Conservation (phyloP, 2,113 vertebrate genomes). For the Clarias macrocephalus region DNA sequence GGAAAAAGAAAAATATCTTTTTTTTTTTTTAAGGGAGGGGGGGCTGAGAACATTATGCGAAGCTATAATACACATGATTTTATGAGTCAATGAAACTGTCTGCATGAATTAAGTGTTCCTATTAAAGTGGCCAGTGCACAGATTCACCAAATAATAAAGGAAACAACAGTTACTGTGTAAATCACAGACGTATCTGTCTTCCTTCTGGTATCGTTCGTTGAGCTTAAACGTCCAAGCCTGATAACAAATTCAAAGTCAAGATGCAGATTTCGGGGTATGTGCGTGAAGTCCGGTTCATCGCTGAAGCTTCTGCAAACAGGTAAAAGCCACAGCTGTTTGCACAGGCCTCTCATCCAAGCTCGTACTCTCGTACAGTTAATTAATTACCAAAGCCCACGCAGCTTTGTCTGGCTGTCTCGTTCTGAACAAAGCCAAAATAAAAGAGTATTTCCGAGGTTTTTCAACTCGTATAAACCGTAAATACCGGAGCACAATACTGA, state of each 20-base stretch:
- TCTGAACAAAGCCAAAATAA: slow-evolving; percentile 1
- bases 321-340: slow-evolving; percentile 43
- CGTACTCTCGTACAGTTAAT: slow-evolving; percentile 41
- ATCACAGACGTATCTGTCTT: background rate
- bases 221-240: background rate
- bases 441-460: slow-evolving; percentile 18
- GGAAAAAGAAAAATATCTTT: too few species aligned
- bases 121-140: background rate
- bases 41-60: background rate
- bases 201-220: background rate
- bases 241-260: background rate
- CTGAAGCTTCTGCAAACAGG: slow-evolving; percentile 50
- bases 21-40: too few species aligned
- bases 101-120: background rate
- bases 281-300: slow-evolving; percentile 27
- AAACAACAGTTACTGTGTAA: background rate
- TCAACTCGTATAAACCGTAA: background rate
- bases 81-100: background rate
- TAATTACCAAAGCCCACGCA: slow-evolving; percentile 46
- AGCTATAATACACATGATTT: background rate
- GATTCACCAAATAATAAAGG: background rate
- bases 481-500: background rate
- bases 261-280: background rate
- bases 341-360: slow-evolving; percentile 32
- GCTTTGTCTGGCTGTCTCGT: slow-evolving; percentile 25